Evolutionary conservation across 2,113 vertebrate genomes (phyloP), one percentile per base, ranked within the genome.

Genomic region (Anarrhichthys ocellatus): DNA sequence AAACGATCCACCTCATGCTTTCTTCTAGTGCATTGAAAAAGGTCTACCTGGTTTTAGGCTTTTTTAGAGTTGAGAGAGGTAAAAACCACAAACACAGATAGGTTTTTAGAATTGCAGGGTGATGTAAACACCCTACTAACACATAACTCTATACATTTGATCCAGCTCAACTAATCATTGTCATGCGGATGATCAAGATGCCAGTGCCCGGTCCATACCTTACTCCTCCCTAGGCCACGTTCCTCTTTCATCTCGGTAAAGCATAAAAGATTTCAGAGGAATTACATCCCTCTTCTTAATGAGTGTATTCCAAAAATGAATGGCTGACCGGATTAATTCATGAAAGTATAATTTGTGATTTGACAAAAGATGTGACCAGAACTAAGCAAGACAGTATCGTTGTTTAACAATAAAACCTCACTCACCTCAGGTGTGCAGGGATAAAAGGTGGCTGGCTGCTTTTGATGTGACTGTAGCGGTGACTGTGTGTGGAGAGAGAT

Each of bases 401-500:
- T 34, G 13, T 59, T 63, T 52, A 14, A 63, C 11, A 71, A 59
- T 83, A 71, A 77, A 80, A 54, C 76, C 69, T 73, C 29, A 74
- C 79, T 76, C 54, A 38, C 56, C 73, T 71, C 66, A 70, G 59
- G 62, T 82, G 69, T 52, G 70, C 61, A 18, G 77, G 32, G 59
- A 71, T 61, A 36, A 22, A 66, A 40, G 72, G 36, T 34, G 73
- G 75, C 56, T 65, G 54, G 63, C 71, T 56, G 82, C 84, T 78
- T 85, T 76, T 76, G 52, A 76, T 76, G 58, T 71, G 63, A 34
- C 65, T 29, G 68, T 75, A 58, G 72, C 80, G 78, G 79, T 89
- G 86, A 87, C 87, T 79, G 78, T 38, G 75, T 75, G 71, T 59
- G 76, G 84, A 71, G 46, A 67, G 75, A 84, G 85, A 93, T 87